These are phyloP conservation scores for Sylvilagus bachmani DNA, from an alignment of 2,113 vertebrate species.

Conservation along the genomic window DNA sequence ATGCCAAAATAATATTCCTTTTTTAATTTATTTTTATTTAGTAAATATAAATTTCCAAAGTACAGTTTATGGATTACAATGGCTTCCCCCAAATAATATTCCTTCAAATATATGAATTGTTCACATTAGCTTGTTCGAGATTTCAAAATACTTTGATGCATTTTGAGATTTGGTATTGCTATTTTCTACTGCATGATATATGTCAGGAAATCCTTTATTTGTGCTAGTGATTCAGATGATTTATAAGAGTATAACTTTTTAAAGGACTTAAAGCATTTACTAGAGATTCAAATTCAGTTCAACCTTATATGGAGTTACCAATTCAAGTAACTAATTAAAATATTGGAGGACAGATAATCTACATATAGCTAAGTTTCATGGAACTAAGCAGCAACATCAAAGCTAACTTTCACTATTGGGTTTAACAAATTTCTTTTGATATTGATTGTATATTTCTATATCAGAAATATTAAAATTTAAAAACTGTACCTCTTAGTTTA, in stretches of 20 bases:
- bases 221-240: not conserved
- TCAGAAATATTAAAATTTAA: constrained; percentile 23
- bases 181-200: not conserved
- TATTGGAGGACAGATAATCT: not conserved
- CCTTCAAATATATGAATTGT: not conserved
- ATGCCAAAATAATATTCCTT: not conserved
- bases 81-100: constrained; percentile 43
- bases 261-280: not conserved
- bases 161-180: not conserved
- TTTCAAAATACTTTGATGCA: constrained; percentile 16
- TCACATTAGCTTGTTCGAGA: constrained; percentile 1
- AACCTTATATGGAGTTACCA: not conserved
- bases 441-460: not conserved
- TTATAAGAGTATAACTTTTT: not conserved
- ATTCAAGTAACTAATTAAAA: not conserved
- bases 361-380: not conserved
- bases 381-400: not conserved
- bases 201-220: not conserved
- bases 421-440: constrained; percentile 3
- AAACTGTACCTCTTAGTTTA: not conserved
- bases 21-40: no score
- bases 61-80: no score
- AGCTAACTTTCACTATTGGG: not conserved
- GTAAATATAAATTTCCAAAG: no score
- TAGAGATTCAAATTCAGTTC: constrained; percentile 5